Base-by-base conservation (phyloP, 2,113 vertebrate genomes). In the Fulica atra region DNA sequence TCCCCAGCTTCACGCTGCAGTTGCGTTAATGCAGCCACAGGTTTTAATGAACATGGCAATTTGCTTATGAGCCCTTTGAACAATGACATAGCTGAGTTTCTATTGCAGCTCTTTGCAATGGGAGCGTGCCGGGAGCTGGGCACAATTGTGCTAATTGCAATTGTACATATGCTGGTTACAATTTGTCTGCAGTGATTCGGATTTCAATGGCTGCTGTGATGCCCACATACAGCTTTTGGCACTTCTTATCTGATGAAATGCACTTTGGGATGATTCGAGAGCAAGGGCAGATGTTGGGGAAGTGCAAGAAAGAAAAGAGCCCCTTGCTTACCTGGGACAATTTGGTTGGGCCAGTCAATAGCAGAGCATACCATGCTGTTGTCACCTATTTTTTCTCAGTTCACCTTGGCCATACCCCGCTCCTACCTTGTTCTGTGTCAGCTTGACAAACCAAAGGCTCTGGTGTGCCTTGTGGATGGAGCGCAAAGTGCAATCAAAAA, bases 131-230 rank as follows among this genome's bases (percentile, higher is more conserved):
- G 7, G 65, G 46, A 91, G 29, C 44, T 12, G 4, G 44, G 16
- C 15, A 6, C 68, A 79, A 65, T 61, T 76, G 64, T 59, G 64
- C 63, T 40, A 17, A 46, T 71, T 91, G 88, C n/a, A 20, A 5
- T 13, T 8, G 4, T 48, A 33, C 40, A n/a, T 42, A 15, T 5
- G 53, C 46, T 19, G 23, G 17, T 69, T 68, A 31, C 31, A 61
- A 0, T 81, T 72, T 0, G 0, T 24, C 50, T 46, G 13, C 3
- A 2, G 24, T 40, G 36, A 65, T 50, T 83, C 35, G 19, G n/a
- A 65, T 89, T 91, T 81, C 77, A 69, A 2, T 1, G 6, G 42
- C 51, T 86, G 38, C 56, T 60, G 7, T 42, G 53, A 17, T 71
- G 63, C 26, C 57, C 33, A 36, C 24, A n/a, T 33, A 33, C 1